These are phyloP conservation scores for Dendrophyllia cribrosa DNA, from an alignment of 64 coral and sea anemone species.

Conservation along the genomic window DNA sequence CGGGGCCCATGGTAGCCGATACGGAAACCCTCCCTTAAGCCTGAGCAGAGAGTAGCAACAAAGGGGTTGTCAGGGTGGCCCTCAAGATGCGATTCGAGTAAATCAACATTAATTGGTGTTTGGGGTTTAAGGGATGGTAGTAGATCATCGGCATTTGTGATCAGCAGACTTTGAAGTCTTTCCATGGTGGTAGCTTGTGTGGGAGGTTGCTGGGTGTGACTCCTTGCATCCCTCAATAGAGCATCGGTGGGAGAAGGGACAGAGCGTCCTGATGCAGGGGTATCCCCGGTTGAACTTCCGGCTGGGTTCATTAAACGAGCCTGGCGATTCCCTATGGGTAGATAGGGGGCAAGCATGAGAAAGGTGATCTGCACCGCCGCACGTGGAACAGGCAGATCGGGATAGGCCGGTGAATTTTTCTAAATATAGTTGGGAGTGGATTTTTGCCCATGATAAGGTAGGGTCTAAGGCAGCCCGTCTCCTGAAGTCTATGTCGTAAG, in stretches of 20 bases:
- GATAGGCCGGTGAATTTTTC: too few relatives aligned
- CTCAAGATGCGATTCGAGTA: neutral
- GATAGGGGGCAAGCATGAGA: too few relatives aligned
- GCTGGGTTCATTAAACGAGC: too few relatives aligned
- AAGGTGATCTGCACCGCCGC: too few relatives aligned
- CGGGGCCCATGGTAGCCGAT: constrained; percentile 1
- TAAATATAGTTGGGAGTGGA: too few relatives aligned
- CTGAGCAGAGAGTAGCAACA: neutral
- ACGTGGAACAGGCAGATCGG: too few relatives aligned
- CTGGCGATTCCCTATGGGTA: too few relatives aligned
- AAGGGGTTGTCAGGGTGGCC: neutral
- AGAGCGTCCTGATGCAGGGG: neutral
- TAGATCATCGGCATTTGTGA: neutral
- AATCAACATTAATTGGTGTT: constrained; percentile 15
- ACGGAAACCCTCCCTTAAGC: neutral
- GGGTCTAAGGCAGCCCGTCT: too few relatives aligned
- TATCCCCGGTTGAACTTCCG: neutral
- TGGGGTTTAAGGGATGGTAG: neutral
- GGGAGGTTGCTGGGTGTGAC: neutral
- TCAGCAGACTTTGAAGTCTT: neutral
- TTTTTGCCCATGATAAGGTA: too few relatives aligned
- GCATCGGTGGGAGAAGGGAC: neutral
- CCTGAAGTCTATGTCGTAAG: too few relatives aligned
- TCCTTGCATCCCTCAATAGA: neutral
- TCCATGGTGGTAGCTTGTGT: neutral